phyloP scores from a whole-genome alignment of 2,113 vertebrate species.

The Lasiurus borealis region DNA sequence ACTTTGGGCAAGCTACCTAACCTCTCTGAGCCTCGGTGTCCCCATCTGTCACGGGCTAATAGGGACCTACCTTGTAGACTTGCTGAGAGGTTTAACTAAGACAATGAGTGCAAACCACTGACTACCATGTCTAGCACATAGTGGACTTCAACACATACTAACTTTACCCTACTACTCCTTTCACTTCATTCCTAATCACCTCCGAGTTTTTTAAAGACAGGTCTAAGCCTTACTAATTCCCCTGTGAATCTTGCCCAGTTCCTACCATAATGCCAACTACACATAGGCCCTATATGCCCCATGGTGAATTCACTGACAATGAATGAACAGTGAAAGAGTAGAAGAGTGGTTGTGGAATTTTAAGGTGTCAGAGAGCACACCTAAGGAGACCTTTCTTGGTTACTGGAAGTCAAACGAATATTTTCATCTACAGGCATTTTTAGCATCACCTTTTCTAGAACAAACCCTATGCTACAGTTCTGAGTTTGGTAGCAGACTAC shows the following conservation, averaged over 20 bases:
- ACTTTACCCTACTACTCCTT: neutral
- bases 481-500: neutral
- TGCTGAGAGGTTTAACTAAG: neutral
- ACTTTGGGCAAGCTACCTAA: neutral
- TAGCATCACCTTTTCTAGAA: neutral
- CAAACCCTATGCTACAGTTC: neutral
- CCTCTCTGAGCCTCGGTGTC: neutral
- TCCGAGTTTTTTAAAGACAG: neutral
- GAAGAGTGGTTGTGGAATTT: neutral
- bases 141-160: neutral
- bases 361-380: neutral
- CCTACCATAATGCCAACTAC: neutral
- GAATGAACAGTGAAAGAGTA: neutral
- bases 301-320: neutral
- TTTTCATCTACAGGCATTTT: neutral
- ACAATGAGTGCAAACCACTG: neutral
- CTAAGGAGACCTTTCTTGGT: neutral
- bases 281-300: neutral
- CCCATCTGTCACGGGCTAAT: neutral
- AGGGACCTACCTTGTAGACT: neutral
- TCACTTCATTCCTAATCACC: neutral
- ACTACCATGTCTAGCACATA: accelerated
- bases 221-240: neutral
- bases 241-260: neutral
- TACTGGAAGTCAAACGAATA: neutral